A percentile compares a stretch with the other conserved stretches of the same genome.
Conservation (phyloP, 1,140 invertebrate species). For the Platorchestia sp. region DNA sequence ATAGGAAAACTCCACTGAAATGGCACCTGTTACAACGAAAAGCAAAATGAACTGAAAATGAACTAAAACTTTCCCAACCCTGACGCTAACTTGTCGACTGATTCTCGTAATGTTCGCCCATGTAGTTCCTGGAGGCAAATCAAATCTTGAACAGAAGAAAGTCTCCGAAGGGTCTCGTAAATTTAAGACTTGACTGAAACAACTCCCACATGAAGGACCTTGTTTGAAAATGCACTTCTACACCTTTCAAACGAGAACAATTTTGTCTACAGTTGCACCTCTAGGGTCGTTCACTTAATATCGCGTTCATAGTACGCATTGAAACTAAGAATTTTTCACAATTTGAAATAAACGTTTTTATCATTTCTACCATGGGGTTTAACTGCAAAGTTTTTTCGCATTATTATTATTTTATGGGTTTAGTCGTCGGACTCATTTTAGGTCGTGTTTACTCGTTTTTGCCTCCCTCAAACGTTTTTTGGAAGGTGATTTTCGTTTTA, state of each 20-base stretch:
- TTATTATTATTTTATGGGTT: no score
- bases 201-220: background rate
- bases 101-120: background rate
- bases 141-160: background rate
- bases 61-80: background rate
- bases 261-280: background rate
- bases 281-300: background rate
- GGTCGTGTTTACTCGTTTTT: background rate
- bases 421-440: no score
- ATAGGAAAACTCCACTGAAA: background rate
- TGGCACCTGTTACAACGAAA: background rate
- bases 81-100: background rate
- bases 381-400: no score
- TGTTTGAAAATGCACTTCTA: no score
- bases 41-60: background rate
- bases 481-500: background rate
- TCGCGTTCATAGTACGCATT: background rate
- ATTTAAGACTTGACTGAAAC: background rate
- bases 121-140: background rate
- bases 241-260: no score
- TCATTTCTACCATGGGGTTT: no score
- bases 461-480: background rate
- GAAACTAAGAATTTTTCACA: background rate
- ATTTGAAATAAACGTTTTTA: background rate
- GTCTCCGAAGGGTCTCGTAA: no score